A percentile compares a stretch with the other conserved stretches of the same genome.
Conservation (phyloP, 2,797 vertebrate species). For the Esox lucius region DNA sequence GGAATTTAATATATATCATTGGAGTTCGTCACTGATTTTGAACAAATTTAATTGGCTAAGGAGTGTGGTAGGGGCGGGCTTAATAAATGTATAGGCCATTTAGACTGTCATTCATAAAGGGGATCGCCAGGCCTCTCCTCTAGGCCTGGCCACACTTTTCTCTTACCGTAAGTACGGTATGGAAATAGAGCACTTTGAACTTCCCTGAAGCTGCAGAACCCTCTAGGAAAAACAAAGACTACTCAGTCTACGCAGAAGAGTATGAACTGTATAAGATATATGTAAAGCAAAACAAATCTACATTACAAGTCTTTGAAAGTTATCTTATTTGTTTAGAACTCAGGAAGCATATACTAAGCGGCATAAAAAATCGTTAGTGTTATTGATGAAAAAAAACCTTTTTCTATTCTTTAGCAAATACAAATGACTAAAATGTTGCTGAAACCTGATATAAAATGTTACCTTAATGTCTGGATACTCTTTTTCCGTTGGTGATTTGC, state of each 20-base stretch:
- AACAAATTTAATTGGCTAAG: constrained; percentile 29
- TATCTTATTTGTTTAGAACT: constrained; percentile 68
- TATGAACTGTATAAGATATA: accelerated
- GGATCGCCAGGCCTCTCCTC: constrained; percentile 51
- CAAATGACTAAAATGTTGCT: not conserved
- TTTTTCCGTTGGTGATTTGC: constrained; percentile 37
- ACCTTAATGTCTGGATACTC: constrained; percentile 60
- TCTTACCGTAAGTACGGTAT: constrained; percentile 47
- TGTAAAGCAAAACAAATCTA: not conserved
- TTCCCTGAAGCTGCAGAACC: constrained; percentile 29
- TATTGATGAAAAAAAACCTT: constrained; percentile 35
- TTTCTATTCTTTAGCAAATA: constrained; percentile 3
- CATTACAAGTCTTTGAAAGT: not conserved
- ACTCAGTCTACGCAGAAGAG: accelerated
- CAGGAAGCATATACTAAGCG: constrained; percentile 33
- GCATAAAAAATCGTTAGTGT: constrained; percentile 62
- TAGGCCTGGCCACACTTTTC: constrained; percentile 67
- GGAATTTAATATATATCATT: constrained; percentile 8
- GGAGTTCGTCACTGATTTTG: constrained; percentile 10
- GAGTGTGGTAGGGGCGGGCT: constrained; percentile 1
- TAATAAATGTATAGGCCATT: constrained; percentile 42
- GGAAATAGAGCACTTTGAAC: constrained; percentile 53
- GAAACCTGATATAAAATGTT: constrained; percentile 8
- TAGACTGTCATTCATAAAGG: constrained; percentile 51
- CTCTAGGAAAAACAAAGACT: not conserved